Base-by-base conservation (phyloP, 1,140 invertebrate genomes). In the Pseudomyrmex cubaensis region DNA sequence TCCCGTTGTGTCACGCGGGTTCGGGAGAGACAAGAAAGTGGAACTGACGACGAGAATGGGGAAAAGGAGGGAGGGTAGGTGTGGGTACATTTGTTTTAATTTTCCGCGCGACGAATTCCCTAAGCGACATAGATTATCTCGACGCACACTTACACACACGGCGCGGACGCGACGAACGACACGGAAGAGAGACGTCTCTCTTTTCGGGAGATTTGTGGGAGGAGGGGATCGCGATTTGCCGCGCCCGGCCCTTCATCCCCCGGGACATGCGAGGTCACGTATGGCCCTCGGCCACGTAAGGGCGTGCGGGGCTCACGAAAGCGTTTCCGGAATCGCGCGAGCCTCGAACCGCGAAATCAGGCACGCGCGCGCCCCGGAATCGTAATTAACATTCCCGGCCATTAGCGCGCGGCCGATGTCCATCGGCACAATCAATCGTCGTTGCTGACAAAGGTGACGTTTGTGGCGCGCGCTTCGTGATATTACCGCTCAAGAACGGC, bases 341-440 rank as follows among this genome's bases (percentile, higher is more conserved):
- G 20, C 48, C 66, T 50, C 83, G 72, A 69, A 83, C 57, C 80
- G 63, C 74, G 63, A 83, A 83, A 83, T 83, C 72, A 76, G 52
- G 48, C 80, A 61, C 69, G 63, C 72, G 25, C 69, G 74, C 69
- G 57, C 15, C 54, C 72, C 72, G 48, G 62, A 85, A 85, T 78
- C 84, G 84, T 85, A 83, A 83, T 85, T 83, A 83, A 83, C 84
- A 85, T 85, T 83, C 84, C 80, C 50, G 70, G 72, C 64, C 56
- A 76, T 85, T 85, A 85, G 82, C 48, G 20, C 69, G 22, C 20
- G 63, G 48, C 69, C 63, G 35, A 59, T 74, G 77, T 57, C 20
- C 83, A 82, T 69, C 44, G 59, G 61, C 25, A 46, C 67, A 77
- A 85, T 85, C 77, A 85, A 85, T 85, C 54, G 67, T 85, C 64